These are phyloP conservation scores for Biston betularia DNA, from an alignment of 2,888 invertebrate species.

Conservation along the genomic window DNA sequence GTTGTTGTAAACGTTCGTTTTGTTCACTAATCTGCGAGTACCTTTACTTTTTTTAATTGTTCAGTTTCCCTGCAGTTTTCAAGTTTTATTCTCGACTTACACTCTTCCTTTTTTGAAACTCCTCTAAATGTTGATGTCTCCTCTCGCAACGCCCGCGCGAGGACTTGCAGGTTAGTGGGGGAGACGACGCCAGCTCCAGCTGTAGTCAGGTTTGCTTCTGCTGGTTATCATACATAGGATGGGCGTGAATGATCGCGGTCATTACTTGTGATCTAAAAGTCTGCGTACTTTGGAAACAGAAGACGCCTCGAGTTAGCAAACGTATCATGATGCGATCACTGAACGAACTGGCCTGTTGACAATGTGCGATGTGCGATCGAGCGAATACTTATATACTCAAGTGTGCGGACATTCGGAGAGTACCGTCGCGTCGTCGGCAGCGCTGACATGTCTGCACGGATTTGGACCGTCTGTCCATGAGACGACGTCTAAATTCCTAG, in stretches of 20 bases:
- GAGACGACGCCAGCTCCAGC: neutral
- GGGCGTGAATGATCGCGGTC: neutral
- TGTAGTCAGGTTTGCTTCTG: neutral
- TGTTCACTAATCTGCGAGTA: too few relatives aligned
- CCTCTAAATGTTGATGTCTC: too few relatives aligned
- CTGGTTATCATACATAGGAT: neutral
- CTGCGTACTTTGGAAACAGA: neutral
- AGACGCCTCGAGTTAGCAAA: neutral
- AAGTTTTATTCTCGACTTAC: too few relatives aligned
- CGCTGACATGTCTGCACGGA: slow-evolving; percentile 23
- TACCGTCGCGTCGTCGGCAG: slow-evolving; percentile 14
- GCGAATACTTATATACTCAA: slow-evolving; percentile 34
- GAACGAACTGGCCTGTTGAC: neutral
- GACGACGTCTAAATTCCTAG: slow-evolving; percentile 12
- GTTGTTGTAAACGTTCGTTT: neutral
- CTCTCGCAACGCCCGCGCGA: too few relatives aligned
- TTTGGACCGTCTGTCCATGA: slow-evolving; percentile 17
- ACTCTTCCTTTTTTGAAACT: too few relatives aligned
- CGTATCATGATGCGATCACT: neutral
- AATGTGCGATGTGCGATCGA: slow-evolving; percentile 2
- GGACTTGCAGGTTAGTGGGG: too few relatives aligned
- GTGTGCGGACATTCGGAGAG: slow-evolving; percentile 37
- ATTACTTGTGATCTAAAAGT: neutral
- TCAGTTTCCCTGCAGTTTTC: too few relatives aligned
- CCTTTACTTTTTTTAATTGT: too few relatives aligned